Base-by-base conservation (phyloP, 1,140 invertebrate species). In the Scaptomyza hsui region DNA sequence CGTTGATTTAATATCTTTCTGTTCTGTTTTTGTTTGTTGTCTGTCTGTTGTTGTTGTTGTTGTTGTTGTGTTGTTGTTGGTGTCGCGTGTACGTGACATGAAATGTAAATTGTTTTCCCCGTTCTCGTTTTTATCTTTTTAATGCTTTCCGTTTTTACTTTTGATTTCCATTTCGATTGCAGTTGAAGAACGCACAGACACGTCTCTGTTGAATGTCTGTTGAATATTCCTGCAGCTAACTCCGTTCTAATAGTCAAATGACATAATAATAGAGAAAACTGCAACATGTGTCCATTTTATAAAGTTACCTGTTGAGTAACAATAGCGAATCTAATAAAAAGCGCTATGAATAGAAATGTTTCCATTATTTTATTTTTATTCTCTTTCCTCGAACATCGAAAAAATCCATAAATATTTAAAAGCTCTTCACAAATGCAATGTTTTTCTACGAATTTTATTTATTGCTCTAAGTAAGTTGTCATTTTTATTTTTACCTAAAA, bases 161-260 rank as follows among this genome's bases (percentile, higher is more conserved):
- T 59, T 80, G 65, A 75, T 79, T 79, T 80, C 60, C 39, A 68
- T 80, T 80, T 56, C 48, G 79, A 76, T 76, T 80, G 52, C 65
- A 57, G 44, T 56, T 35, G 24, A 35, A 64, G 56, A 78, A 74
- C 18, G 56, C 67, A 19, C 39, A 21, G 56, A 42, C 78, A 80
- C 78, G 78, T 80, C 62, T 76, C 72, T 62, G 35, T 80, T 72
- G 72, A 60, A 81, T 55, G 53, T 26, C 37, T 72, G 21, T 35
- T 64, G 49, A 63, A 39, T 48, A 19, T 26, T 49, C 3, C 70
- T 18, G 12, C 12, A 37, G 42, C 18, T 21, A n/a, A n/a, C 37
- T 32, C 7, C 57, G 26, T 61, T 41, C 39, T 26, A 60, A 59
- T 45, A 56, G 16, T 16, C 18, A 63, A 70, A 72, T 60, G 42